phyloP scores from a whole-genome alignment of 2,797 vertebrate genomes.

The Prionace glauca region DNA sequence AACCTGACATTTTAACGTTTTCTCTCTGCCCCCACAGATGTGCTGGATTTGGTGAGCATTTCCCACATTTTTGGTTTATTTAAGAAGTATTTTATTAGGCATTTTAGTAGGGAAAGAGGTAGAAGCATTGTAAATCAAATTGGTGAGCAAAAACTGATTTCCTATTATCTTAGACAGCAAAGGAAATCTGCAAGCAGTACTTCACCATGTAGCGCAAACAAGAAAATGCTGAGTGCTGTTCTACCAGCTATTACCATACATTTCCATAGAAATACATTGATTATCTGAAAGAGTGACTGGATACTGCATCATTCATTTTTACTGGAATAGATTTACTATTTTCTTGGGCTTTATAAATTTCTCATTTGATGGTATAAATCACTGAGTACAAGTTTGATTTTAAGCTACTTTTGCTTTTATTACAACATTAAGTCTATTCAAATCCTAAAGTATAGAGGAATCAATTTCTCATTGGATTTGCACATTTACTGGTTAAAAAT shows the following conservation, averaged over 20 bases:
- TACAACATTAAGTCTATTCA: not conserved
- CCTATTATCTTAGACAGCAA: not conserved
- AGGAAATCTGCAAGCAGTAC: not conserved
- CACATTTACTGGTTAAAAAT: not conserved
- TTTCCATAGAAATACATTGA: not conserved
- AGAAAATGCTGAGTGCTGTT: not conserved
- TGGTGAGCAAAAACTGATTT: not conserved
- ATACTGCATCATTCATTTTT: not conserved
- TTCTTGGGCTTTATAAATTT: not conserved
- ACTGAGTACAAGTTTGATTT: not conserved
- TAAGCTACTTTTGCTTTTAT: not conserved
- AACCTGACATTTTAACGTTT: not conserved
- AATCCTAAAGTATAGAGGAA: not conserved
- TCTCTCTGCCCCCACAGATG: not conserved
- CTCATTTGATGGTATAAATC: no score
- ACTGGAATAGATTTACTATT: not conserved
- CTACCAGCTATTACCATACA: not conserved
- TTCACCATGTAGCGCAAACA: not conserved
- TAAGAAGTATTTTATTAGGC: not conserved
- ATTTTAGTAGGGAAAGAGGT: not conserved
- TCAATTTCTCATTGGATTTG: not conserved
- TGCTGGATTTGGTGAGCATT: not conserved
- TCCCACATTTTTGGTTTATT: not conserved
- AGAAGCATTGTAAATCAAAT: not conserved
- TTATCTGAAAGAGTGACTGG: not conserved